phyloP scores from a whole-genome alignment of 2,113 vertebrate species.

The Paralichthys olivaceus region DNA sequence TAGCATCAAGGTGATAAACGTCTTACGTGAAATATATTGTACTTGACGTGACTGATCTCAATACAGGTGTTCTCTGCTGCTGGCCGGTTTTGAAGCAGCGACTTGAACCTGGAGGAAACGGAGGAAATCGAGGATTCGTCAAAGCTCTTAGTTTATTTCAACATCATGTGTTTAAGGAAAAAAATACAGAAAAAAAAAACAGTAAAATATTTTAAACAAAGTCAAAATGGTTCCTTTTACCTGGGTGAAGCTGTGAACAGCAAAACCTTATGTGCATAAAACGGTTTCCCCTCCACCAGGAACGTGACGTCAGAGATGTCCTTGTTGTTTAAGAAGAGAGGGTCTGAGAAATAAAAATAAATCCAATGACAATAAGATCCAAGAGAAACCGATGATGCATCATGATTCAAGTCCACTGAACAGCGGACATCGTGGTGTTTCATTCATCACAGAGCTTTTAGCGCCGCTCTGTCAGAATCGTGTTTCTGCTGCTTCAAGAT shows the following conservation, averaged over 20 bases:
- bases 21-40: slow-evolving; percentile 80
- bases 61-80: slow-evolving; percentile 95
- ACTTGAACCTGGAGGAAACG: slow-evolving; percentile 89
- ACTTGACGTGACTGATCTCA: slow-evolving; percentile 89
- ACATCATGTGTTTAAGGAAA: not conserved
- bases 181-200: not conserved
- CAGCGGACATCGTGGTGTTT: too few species aligned
- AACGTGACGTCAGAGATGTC: slow-evolving; percentile 87
- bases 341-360: slow-evolving; percentile 65
- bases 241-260: slow-evolving; percentile 84
- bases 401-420: not conserved
- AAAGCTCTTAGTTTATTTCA: not conserved
- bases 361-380: not conserved
- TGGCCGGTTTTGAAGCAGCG: slow-evolving; percentile 93
- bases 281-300: slow-evolving; percentile 85
- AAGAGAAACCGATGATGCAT: not conserved
- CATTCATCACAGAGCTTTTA: too few species aligned
- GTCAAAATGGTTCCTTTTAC: slow-evolving; percentile 44
- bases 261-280: slow-evolving; percentile 86
- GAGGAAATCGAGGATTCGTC: not conserved
- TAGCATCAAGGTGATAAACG: not conserved
- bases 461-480: too few species aligned
- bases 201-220: not conserved
- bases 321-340: slow-evolving; percentile 85
- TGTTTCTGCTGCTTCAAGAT: not conserved